phyloP scores from a whole-genome alignment of 2,797 vertebrate genomes.

The Triplophysa bombifrons region DNA sequence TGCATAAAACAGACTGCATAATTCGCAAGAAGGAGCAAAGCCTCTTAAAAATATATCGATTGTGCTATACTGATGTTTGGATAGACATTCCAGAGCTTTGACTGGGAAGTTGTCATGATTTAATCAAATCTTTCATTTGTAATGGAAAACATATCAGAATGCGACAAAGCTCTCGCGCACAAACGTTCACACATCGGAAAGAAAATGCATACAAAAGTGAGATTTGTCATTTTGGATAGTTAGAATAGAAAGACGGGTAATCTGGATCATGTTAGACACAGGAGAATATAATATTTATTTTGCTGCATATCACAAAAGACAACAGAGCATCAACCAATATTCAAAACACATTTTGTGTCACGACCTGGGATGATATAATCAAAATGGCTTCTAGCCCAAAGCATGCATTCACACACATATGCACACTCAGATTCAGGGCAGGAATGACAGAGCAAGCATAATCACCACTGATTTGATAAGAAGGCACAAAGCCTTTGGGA shows the following conservation, averaged over 20 bases:
- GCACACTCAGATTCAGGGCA: not conserved
- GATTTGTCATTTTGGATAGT: not conserved
- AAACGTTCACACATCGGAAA: no score
- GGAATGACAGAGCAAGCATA: slow-evolving; percentile 8
- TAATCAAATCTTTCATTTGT: no score
- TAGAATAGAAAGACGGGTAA: not conserved
- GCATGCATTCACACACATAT: not conserved
- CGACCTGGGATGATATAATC: slow-evolving; percentile 13
- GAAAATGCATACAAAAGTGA: not conserved
- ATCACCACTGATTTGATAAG: slow-evolving; percentile 30
- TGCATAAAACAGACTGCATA: slow-evolving; percentile 33
- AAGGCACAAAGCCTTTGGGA: slow-evolving; percentile 20
- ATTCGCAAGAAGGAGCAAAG: slow-evolving; percentile 17
- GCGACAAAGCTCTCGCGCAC: no score
- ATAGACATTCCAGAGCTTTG: not conserved
- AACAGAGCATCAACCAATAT: not conserved
- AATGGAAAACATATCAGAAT: no score
- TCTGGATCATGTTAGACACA: not conserved
- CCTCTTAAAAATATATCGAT: slow-evolving; percentile 11
- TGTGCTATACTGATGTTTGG: slow-evolving; percentile 1
- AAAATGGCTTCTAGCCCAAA: slow-evolving; percentile 13
- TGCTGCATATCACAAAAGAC: no score
- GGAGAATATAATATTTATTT: not conserved
- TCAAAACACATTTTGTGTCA: slow-evolving; percentile 3
- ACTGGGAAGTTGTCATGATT: not conserved